phyloP scores from a whole-genome alignment of 2,888 invertebrate species.

The Trichopoda pennipes region DNA sequence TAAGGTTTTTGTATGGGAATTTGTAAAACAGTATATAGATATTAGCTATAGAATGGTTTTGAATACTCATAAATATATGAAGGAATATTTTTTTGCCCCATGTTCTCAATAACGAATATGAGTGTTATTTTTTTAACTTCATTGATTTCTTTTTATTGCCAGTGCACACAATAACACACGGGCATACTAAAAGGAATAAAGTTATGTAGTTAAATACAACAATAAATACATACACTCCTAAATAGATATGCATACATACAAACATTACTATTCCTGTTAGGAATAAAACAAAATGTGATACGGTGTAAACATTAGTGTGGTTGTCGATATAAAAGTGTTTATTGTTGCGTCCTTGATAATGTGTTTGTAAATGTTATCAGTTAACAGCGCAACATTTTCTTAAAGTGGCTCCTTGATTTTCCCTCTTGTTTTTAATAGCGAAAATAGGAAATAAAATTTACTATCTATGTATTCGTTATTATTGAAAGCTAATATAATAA shows the following conservation, averaged over 20 bases:
- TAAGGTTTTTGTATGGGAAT: background rate
- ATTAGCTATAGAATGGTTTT: slow-evolving; percentile 12
- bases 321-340: slow-evolving; percentile 23
- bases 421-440: background rate
- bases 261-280: slow-evolving; percentile 10
- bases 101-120: slow-evolving; percentile 16
- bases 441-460: background rate
- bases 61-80: slow-evolving; percentile 8
- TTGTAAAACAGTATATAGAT: slow-evolving; percentile 9
- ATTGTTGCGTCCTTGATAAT: slow-evolving; percentile 31
- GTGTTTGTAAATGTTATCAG: slow-evolving; percentile 46
- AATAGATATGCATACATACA: background rate
- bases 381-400: background rate
- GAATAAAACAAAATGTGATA: background rate
- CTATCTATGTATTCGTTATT: background rate
- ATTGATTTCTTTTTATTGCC: slow-evolving; percentile 34
- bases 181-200: slow-evolving; percentile 11
- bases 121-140: slow-evolving; percentile 43
- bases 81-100: background rate
- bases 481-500: slow-evolving; percentile 22
- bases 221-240: background rate
- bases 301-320: background rate
- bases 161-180: background rate
- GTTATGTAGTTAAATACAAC: background rate
- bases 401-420: background rate